phyloP scores from a whole-genome alignment of 2,113 vertebrate species.

The Cathartes aura region DNA sequence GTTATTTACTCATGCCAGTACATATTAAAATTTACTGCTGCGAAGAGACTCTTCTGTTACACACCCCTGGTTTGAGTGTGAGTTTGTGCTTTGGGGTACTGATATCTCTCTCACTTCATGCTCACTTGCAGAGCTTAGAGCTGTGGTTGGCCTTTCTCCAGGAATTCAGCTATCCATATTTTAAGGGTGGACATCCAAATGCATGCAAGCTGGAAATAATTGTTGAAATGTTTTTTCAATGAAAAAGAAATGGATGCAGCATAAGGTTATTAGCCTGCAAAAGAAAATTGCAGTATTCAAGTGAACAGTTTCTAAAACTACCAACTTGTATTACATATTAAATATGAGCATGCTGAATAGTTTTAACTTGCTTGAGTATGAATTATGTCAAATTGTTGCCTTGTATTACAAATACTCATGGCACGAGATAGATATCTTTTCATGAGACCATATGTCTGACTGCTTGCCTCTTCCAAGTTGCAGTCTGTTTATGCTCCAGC shows the following conservation, averaged over 20 bases:
- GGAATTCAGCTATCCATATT: not conserved
- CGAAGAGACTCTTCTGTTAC: not conserved
- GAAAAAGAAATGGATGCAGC: not conserved
- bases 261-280: not conserved
- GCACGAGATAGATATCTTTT: not conserved
- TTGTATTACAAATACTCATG: conserved; percentile 11
- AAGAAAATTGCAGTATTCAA: not conserved
- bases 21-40: not conserved
- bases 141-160: not conserved
- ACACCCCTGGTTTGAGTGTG: not conserved
- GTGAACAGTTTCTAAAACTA: not conserved
- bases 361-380: not conserved
- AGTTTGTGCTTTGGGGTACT: not conserved
- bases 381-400: not conserved
- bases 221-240: not conserved
- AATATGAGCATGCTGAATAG: not conserved
- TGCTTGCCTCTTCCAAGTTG: not conserved
- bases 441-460: conserved; percentile 7
- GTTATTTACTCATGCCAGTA: not conserved
- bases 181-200: not conserved
- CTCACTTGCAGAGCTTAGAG: not conserved
- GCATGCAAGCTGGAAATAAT: not conserved
- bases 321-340: not conserved
- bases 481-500: not conserved
- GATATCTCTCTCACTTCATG: not conserved